Evolutionary conservation across 2,888 invertebrate species (phyloP).

Genomic region (Cepaea hortensis): DNA sequence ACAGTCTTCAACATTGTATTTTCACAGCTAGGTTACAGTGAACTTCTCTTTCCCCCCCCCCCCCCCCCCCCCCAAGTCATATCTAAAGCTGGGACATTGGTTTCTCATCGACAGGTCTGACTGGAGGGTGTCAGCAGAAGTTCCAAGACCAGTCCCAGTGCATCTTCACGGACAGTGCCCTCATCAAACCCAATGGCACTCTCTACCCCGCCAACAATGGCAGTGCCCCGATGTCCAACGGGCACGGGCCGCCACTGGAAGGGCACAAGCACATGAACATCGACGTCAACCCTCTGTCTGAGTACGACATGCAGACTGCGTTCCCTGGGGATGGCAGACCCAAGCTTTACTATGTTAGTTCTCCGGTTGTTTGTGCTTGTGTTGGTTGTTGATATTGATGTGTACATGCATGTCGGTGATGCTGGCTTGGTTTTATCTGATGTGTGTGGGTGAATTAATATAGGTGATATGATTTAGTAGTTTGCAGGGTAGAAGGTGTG

Average conservation of each 20-base stretch:
- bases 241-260: neutral
- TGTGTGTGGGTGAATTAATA: no score
- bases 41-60: no score
- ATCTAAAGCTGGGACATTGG: neutral
- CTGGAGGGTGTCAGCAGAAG: conserved; percentile 9
- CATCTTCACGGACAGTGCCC: conserved; percentile 29
- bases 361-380: neutral
- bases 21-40: no score
- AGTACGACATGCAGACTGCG: conserved; percentile 41
- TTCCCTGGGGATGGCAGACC: conserved; percentile 20
- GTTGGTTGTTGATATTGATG: no score
- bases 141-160: conserved; percentile 47
- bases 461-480: no score
- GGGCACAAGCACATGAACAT: conserved; percentile 34
- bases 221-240: conserved; percentile 16
- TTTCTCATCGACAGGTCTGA: neutral
- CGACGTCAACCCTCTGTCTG: conserved; percentile 37
- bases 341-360: conserved; percentile 36
- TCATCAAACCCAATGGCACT: conserved; percentile 32
- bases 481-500: no score
- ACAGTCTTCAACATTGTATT: no score
- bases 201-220: conserved; percentile 39
- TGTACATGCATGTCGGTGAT: no score
- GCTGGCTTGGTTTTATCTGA: no score
- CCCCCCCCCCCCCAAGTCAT: neutral